A percentile compares a stretch with the other conserved stretches of the same genome.
Evolutionary conservation across 1,140 invertebrate genomes (phyloP).

Genomic region (Polyergus mexicanus): DNA sequence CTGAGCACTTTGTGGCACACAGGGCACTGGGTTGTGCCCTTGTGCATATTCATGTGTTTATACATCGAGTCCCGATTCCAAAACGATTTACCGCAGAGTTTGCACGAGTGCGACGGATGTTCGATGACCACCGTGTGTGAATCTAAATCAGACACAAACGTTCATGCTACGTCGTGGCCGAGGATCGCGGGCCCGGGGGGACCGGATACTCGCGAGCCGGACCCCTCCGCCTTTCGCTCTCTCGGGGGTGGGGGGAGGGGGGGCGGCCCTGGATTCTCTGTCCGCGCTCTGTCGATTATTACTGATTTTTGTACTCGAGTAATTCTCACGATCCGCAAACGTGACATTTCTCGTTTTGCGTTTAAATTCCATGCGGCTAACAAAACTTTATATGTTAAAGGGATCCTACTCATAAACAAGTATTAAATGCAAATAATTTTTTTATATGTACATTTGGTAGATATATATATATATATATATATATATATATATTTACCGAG

Average conservation of each 20-base stretch:
- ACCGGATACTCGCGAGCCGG: background rate
- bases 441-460: background rate
- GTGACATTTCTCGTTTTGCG: background rate
- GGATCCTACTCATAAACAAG: too few relatives aligned
- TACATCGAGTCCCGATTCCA: constrained; percentile 87
- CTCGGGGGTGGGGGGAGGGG: too few relatives aligned
- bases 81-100: constrained; percentile 87
- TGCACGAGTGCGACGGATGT: constrained; percentile 86
- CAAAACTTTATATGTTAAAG: too few relatives aligned
- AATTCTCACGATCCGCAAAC: constrained; percentile 9
- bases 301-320: constrained; percentile 7
- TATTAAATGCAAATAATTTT: constrained; percentile 2
- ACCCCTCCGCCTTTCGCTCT: background rate
- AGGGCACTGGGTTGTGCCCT: constrained; percentile 86
- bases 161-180: constrained; percentile 72
- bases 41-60: constrained; percentile 87
- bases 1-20: constrained; percentile 87
- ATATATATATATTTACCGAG: background rate
- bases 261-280: background rate
- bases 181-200: background rate
- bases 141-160: constrained; percentile 86
- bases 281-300: background rate
- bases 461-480: background rate
- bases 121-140: constrained; percentile 86
- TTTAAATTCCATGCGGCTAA: background rate